Evolutionary conservation across 2,888 invertebrate species (phyloP).

Genomic region (Hydroisotoma schaefferi): DNA sequence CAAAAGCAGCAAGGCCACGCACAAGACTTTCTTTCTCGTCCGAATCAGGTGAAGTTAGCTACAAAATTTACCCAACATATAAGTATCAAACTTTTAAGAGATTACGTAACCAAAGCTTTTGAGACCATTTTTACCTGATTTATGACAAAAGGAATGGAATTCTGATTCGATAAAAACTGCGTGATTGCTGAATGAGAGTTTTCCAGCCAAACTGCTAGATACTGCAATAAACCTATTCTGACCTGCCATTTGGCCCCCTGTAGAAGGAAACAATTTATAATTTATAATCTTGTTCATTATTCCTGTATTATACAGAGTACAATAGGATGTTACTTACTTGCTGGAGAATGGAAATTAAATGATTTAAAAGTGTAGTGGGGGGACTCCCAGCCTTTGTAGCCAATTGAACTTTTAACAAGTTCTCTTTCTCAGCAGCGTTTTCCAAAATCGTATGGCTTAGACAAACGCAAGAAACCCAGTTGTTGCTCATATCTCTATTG

Average conservation of each 20-base stretch:
- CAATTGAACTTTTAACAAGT: slow-evolving; percentile 82
- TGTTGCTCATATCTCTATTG: slow-evolving; percentile 78
- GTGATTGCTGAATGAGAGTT: slow-evolving; percentile 79
- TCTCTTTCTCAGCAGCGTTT: slow-evolving; percentile 80
- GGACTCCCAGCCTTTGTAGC: slow-evolving; percentile 78
- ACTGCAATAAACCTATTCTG: slow-evolving; percentile 84
- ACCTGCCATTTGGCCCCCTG: slow-evolving; percentile 71
- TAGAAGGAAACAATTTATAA: slow-evolving; percentile 25
- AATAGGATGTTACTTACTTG: slow-evolving; percentile 53
- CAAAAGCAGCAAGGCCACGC: slow-evolving; percentile 83
- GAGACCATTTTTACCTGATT: slow-evolving; percentile 59
- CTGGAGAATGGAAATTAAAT: slow-evolving; percentile 78
- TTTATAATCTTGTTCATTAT: neutral
- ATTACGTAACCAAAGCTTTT: no score
- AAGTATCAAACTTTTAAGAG: no score
- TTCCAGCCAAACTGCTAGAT: slow-evolving; percentile 82
- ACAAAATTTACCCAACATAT: slow-evolving; percentile 51
- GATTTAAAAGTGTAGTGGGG: slow-evolving; percentile 84
- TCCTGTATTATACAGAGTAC: neutral
- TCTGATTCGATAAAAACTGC: slow-evolving; percentile 72
- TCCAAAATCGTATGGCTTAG: slow-evolving; percentile 85
- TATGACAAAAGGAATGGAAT: slow-evolving; percentile 79
- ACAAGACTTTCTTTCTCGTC: slow-evolving; percentile 87
- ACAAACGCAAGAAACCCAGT: slow-evolving; percentile 93
- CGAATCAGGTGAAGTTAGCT: slow-evolving; percentile 76